phyloP scores from a whole-genome alignment of 1,140 invertebrate species.

The Trichomalopsis sarcophagae region DNA sequence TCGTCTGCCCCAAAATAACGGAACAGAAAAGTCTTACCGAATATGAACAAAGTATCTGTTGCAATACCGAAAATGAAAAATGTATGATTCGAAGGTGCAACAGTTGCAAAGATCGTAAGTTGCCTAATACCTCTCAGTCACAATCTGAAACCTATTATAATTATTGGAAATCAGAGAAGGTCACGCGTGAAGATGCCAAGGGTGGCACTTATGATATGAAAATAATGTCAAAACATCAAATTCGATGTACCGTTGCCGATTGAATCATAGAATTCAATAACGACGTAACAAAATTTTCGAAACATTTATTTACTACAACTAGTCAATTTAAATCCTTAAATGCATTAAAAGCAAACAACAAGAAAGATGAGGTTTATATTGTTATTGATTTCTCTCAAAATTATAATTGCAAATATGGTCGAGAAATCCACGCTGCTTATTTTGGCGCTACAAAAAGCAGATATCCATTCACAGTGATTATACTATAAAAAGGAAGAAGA shows the following conservation, averaged over 20 bases:
- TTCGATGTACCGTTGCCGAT: slow-evolving; percentile 27
- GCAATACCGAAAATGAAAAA: slow-evolving; percentile 51
- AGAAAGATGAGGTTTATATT: slow-evolving; percentile 58
- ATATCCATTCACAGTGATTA: slow-evolving; percentile 56
- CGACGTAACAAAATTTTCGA: slow-evolving; percentile 43
- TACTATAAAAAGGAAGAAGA: slow-evolving; percentile 47
- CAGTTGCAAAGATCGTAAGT: too few relatives aligned
- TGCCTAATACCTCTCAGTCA: slow-evolving; percentile 26
- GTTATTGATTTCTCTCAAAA: slow-evolving; percentile 67
- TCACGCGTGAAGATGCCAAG: slow-evolving; percentile 18
- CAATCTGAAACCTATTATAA: slow-evolving; percentile 28
- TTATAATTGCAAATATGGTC: slow-evolving; percentile 62
- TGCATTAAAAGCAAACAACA: slow-evolving; percentile 62
- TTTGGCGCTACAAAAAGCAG: slow-evolving; percentile 62
- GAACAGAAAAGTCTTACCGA: slow-evolving; percentile 43
- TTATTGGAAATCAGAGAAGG: slow-evolving; percentile 21
- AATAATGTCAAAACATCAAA: slow-evolving; percentile 38
- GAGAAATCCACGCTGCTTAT: slow-evolving; percentile 63
- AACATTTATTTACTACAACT: slow-evolving; percentile 58
- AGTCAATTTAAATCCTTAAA: slow-evolving; percentile 59
- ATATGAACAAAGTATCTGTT: slow-evolving; percentile 52
- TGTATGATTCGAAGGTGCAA: slow-evolving; percentile 40
- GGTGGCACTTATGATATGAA: slow-evolving; percentile 42
- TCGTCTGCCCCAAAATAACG: slow-evolving; percentile 38
- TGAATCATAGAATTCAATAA: slow-evolving; percentile 39